phyloP scores from a whole-genome alignment of 2,797 vertebrate species.

The Sebastes minor region DNA sequence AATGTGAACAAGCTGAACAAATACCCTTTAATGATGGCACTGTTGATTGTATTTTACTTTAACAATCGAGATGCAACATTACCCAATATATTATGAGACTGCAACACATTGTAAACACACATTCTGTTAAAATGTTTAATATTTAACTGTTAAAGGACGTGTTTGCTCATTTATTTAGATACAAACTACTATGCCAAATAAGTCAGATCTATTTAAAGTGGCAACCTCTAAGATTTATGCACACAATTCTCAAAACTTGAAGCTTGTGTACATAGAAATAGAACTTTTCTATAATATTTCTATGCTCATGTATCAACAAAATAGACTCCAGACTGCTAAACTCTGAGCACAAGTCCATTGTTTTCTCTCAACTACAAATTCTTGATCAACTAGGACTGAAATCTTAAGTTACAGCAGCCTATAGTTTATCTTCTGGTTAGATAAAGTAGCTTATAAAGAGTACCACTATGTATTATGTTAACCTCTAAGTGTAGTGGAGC shows the following conservation, averaged over 20 bases:
- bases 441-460: neutral
- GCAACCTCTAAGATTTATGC: too few relatives aligned
- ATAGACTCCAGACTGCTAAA: too few relatives aligned
- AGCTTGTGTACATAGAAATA: fast-evolving
- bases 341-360: too few relatives aligned
- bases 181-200: neutral
- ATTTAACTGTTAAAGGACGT: neutral
- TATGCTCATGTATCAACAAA: too few relatives aligned
- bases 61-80: neutral
- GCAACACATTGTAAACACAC: neutral
- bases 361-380: too few relatives aligned
- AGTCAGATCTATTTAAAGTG: neutral
- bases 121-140: neutral
- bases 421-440: neutral
- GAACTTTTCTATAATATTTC: too few relatives aligned
- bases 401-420: neutral
- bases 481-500: constrained; percentile 31
- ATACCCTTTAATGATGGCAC: neutral
- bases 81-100: neutral
- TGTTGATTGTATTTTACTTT: neutral
- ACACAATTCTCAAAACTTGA: too few relatives aligned
- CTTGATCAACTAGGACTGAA: neutral
- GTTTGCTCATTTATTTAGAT: neutral
- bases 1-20: neutral
- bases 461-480: neutral